Conservation (phyloP, 2,797 vertebrate species). For the Denticeps clupeoides region DNA sequence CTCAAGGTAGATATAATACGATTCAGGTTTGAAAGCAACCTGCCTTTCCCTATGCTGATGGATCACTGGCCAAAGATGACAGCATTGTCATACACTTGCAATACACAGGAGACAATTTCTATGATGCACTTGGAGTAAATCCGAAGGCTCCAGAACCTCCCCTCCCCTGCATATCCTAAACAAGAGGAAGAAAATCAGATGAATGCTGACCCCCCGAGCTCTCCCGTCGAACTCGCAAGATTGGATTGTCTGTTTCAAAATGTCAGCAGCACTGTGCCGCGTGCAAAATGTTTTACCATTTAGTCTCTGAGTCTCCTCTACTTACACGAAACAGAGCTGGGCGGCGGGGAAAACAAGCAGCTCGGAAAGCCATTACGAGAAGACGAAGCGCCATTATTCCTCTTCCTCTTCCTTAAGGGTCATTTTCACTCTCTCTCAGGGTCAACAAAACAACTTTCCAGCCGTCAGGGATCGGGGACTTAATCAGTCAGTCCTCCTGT, state of each 20-base stretch:
- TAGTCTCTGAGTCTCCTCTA: constrained; percentile 16
- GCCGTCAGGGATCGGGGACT: constrained; percentile 7
- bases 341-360: constrained; percentile 10
- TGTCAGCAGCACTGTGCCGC: constrained; percentile 16
- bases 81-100: too few relatives aligned
- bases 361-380: constrained; percentile 15
- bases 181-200: constrained; percentile 10
- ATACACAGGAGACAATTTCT: too few relatives aligned
- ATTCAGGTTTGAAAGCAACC: too few relatives aligned
- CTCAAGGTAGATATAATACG: too few relatives aligned
- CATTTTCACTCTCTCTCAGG: constrained; percentile 1
- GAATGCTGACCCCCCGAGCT: constrained; percentile 18
- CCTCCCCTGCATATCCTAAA: too few relatives aligned
- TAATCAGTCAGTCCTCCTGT: constrained; percentile 8
- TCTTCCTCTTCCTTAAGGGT: constrained; percentile 7
- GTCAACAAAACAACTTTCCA: constrained; percentile 12
- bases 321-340: constrained; percentile 16
- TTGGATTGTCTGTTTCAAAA: constrained; percentile 26
- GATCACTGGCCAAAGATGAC: too few relatives aligned
- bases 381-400: constrained; percentile 6
- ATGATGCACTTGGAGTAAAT: too few relatives aligned
- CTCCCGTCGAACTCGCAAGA: constrained; percentile 19
- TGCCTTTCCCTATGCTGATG: too few relatives aligned
- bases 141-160: too few relatives aligned
- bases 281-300: constrained; percentile 20